Percentiles rank a stretch among this genome's conserved stretches.
Conservation (phyloP, 2,113 vertebrate genomes). For the Oenanthe oenanthe region DNA sequence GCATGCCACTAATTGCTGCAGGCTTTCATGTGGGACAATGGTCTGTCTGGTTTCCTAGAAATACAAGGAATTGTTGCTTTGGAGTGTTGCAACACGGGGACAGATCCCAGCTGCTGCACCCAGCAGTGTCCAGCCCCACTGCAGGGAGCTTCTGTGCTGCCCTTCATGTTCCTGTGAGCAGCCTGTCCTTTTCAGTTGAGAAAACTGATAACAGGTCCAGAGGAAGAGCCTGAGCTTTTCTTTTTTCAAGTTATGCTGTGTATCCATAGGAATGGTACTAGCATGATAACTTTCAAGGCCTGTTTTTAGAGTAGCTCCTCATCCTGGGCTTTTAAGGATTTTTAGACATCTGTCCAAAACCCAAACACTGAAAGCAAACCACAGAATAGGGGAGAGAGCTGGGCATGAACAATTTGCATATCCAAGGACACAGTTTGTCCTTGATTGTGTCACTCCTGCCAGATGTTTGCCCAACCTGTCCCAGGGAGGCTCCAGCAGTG, state of each 20-base stretch:
- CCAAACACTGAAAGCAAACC: background rate
- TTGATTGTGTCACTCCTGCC: background rate
- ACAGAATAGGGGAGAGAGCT: background rate
- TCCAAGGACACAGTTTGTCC: background rate
- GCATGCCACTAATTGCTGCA: background rate
- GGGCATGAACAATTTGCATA: background rate
- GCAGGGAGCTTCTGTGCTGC: background rate
- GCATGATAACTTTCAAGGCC: background rate
- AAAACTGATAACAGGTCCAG: background rate
- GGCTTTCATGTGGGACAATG: background rate
- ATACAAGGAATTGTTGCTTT: background rate
- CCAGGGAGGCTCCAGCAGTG: background rate
- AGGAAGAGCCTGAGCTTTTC: background rate
- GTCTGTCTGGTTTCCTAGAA: background rate
- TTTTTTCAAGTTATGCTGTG: background rate
- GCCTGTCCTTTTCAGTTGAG: background rate
- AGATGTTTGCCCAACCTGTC: background rate
- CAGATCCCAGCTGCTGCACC: background rate
- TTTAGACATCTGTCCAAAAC: background rate
- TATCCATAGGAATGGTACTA: background rate
- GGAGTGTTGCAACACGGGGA: accelerated
- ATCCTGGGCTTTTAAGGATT: background rate
- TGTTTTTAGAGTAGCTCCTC: background rate
- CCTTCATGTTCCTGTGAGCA: background rate
- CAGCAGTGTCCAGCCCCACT: background rate